Base-by-base conservation (phyloP, 1,140 invertebrate species). In the Cotesia glomerata region DNA sequence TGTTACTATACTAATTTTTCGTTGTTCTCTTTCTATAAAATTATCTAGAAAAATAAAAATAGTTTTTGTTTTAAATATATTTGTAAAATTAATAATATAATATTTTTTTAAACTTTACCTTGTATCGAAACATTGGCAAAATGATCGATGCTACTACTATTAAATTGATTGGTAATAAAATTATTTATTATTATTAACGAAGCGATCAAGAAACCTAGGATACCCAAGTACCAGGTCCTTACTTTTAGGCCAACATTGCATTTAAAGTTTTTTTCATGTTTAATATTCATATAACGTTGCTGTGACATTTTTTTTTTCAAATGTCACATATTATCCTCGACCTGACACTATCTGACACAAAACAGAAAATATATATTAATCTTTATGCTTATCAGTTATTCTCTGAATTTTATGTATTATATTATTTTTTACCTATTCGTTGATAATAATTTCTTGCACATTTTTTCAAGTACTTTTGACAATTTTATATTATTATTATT, bases 151-250 rank as follows among this genome's bases (percentile, higher is more conserved):
- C 74, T 76, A 45, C 9, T 39, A 39, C 11, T 45, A 45, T 45
- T 45, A 74, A 85, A 83, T 76, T 84, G 81, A 9, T 80, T 77
- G 1, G 80, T 79, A 54, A 78, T 78, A 32, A 85, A 80, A 26
- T 74, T 85, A 66, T 87, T 87, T 35, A 86, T 81, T 11, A 82
- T 74, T 32, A 86, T 52, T 56, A 85, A 70, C 8, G 79, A 85
- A 64, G 74, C 74, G 11, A 84, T 77, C 56, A 87, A 61, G 58
- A 81, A 80, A 35, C 80, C 52, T 14, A 86, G 36, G 34, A 86
- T 36, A 11, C 74, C 79, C 18, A 86, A 78, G 4, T 85, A 67
- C 84, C 84, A 85, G 76, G 76, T 78, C 74, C 74, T 76, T 66
- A 81, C 59, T 58, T 80, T 80, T 49, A 76, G 32, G 9, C 77